A percentile compares a stretch with the other conserved stretches of the same genome.
Conservation (phyloP, 2,113 vertebrate species). For the Oreochromis aureus region DNA sequence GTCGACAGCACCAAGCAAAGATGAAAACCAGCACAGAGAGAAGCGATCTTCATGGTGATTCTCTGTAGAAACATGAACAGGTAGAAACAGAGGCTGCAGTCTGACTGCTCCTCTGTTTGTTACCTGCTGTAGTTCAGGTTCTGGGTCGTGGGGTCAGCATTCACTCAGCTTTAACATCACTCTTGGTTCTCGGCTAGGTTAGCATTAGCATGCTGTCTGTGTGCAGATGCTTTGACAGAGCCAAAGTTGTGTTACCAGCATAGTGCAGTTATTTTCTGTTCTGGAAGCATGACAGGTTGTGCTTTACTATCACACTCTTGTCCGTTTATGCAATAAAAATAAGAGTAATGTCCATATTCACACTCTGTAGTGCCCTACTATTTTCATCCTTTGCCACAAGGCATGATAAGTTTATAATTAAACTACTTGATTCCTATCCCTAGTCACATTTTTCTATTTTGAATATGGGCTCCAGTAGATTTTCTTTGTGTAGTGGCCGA, state of each 20-base stretch:
- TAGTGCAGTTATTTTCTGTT: accelerated
- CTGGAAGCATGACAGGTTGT: neutral
- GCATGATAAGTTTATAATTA: neutral
- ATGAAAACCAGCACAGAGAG: accelerated
- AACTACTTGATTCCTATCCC: no score
- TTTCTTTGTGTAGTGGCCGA: no score
- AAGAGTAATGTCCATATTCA: neutral
- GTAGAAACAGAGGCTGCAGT: neutral
- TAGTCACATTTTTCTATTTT: accelerated
- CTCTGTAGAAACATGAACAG: neutral
- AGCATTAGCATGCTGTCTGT: neutral
- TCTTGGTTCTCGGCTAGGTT: neutral
- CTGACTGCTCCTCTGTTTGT: neutral
- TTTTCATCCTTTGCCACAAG: neutral
- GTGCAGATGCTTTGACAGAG: neutral
- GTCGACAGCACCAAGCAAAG: neutral
- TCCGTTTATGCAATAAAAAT: neutral
- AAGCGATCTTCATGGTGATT: accelerated
- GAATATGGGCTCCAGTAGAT: no score
- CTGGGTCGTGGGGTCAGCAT: neutral
- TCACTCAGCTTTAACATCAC: neutral
- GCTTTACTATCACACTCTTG: accelerated
- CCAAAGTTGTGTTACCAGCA: neutral
- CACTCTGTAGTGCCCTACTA: accelerated
- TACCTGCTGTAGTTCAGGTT: accelerated